Evolutionary conservation across 2,888 invertebrate genomes (phyloP).

Genomic region (Dasysyrphus albostriatus): DNA sequence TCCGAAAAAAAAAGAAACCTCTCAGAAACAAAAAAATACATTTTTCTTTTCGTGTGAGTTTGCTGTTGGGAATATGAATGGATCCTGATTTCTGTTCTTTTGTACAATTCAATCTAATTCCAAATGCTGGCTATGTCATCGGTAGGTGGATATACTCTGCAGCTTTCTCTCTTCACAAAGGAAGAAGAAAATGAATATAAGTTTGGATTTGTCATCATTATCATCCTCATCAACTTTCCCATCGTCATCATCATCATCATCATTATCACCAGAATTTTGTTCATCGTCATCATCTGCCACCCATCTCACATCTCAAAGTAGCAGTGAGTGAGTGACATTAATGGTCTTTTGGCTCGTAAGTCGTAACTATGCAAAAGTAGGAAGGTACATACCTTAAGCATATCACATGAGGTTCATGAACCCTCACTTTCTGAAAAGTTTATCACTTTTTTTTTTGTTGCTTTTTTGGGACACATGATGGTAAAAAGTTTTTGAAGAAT

Average conservation of each 20-base stretch:
- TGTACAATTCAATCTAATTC: constrained; percentile 49
- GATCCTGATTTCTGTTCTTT: constrained; percentile 16
- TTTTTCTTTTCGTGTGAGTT: background rate
- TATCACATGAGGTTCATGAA: constrained; percentile 34
- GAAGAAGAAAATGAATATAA: constrained; percentile 49
- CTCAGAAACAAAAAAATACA: constrained; percentile 13
- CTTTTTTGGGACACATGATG: background rate
- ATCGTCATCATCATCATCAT: constrained; percentile 23
- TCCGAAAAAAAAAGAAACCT: constrained; percentile 42
- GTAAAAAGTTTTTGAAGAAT: constrained; percentile 21
- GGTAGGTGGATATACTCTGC: constrained; percentile 17
- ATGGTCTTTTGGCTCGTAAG: constrained; percentile 34
- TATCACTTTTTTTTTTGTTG: background rate
- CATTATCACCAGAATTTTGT: constrained; percentile 31
- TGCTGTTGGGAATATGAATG: constrained; percentile 61
- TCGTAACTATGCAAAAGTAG: constrained; percentile 12
- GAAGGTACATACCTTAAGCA: background rate
- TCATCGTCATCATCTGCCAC: constrained; percentile 36
- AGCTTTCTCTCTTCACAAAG: background rate
- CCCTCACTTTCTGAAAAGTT: constrained; percentile 27
- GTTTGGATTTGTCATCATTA: constrained; percentile 59
- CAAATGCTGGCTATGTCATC: constrained; percentile 45
- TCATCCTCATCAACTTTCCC: constrained; percentile 36
- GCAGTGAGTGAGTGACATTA: constrained; percentile 57
- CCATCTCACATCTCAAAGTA: constrained; percentile 14